A percentile compares a stretch with the other conserved stretches of the same genome.
phyloP scores from a whole-genome alignment of 2,888 invertebrate species.

The Athalia circularis region DNA sequence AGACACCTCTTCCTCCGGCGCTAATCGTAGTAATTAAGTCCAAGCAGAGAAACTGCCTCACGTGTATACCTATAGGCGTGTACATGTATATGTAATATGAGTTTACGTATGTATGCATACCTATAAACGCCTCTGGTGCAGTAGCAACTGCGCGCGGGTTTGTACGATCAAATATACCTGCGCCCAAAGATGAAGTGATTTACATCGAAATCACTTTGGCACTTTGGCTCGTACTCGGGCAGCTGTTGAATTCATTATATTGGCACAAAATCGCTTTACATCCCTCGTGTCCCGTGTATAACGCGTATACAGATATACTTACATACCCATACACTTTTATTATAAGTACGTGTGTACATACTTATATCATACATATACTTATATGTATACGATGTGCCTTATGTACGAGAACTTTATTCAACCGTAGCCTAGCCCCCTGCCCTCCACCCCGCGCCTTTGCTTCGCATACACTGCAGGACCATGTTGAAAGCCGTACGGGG shows the following conservation, averaged over 20 bases:
- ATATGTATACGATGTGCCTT: constrained; percentile 5
- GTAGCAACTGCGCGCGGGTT: constrained; percentile 46
- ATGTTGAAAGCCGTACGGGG: background rate
- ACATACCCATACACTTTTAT: background rate
- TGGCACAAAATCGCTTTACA: constrained; percentile 33
- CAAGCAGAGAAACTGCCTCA: constrained; percentile 58
- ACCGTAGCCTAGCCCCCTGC: too few relatives aligned
- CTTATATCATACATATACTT: background rate
- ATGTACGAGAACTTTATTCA: background rate
- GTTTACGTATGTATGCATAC: constrained; percentile 20
- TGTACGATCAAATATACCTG: constrained; percentile 56
- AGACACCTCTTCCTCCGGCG: constrained; percentile 54
- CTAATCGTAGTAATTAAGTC: constrained; percentile 69
- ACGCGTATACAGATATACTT: background rate
- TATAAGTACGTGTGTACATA: background rate
- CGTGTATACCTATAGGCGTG: background rate
- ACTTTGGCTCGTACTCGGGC: constrained; percentile 42
- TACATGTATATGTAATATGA: too few relatives aligned
- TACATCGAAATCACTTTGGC: constrained; percentile 61
- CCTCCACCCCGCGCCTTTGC: too few relatives aligned
- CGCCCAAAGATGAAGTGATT: constrained; percentile 60
- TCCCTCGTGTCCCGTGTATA: constrained; percentile 8
- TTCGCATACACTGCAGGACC: too few relatives aligned
- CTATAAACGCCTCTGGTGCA: constrained; percentile 27
- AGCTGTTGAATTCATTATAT: constrained; percentile 46